Percentiles rank a stretch among this genome's conserved stretches.
Conservation (phyloP, 2,797 vertebrate species). For the Trematomus bernacchii region DNA sequence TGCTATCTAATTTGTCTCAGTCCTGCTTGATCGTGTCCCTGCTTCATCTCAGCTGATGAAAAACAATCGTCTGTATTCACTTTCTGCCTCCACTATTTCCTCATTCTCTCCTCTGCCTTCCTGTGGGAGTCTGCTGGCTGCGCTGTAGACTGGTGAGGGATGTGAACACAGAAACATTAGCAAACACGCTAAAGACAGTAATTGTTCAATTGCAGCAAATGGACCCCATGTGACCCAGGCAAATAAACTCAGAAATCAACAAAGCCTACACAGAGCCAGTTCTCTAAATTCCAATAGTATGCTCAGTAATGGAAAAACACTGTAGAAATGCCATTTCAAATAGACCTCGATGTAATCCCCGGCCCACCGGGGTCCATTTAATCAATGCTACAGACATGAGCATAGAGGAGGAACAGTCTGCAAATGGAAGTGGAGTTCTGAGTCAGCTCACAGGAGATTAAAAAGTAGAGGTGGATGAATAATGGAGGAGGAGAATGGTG, state of each 20-base stretch:
- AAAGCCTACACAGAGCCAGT: constrained; percentile 61
- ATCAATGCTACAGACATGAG: constrained; percentile 87
- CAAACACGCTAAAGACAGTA: constrained; percentile 69
- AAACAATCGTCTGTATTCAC: constrained; percentile 72
- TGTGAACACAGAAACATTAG: constrained; percentile 64
- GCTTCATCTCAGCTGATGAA: constrained; percentile 66
- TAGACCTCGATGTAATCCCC: constrained; percentile 84
- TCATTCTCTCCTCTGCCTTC: constrained; percentile 50
- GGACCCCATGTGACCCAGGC: constrained; percentile 71
- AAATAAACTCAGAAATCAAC: constrained; percentile 73
- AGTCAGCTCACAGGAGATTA: constrained; percentile 90
- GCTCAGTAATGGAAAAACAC: constrained; percentile 82
- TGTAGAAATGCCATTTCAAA: constrained; percentile 83
- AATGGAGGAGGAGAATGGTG: constrained; percentile 85
- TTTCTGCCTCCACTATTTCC: constrained; percentile 53
- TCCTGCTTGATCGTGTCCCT: constrained; percentile 60
- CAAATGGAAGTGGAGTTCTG: constrained; percentile 87
- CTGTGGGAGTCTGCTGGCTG: constrained; percentile 65
- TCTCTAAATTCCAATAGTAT: constrained; percentile 79
- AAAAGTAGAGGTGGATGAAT: constrained; percentile 87
- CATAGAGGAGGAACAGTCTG: constrained; percentile 83
- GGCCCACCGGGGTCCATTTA: constrained; percentile 83
- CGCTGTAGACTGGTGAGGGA: constrained; percentile 59
- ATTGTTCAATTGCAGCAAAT: constrained; percentile 77
- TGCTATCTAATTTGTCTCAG: constrained; percentile 64